Evolutionary conservation across 2,113 vertebrate species (phyloP), one percentile per base, ranked within the genome.

Genomic region (Procavia capensis): DNA sequence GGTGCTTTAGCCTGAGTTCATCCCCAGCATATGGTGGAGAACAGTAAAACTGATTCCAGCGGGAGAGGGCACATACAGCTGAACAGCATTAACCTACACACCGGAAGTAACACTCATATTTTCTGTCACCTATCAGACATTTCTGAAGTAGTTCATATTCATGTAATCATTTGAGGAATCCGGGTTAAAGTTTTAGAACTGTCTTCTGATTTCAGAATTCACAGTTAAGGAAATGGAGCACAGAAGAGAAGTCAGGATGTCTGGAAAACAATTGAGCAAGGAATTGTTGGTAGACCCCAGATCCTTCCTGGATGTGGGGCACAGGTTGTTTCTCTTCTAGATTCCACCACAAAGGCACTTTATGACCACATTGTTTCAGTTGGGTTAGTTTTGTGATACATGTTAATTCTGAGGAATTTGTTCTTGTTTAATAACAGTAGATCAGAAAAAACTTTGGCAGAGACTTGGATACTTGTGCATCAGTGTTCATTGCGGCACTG

Each of bases 351-450:
- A 85, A 91, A n/a, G 24, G 41, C 9, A 1, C 22, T 61, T 87
- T 85, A 54, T 68, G 68, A 36, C 11, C 36, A 86, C 27, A 27
- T n/a, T 31, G 17, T 27, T 27, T 92, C 20, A 43, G 20, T 72
- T 72, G 39, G 24, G 19, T 29, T 75, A 82, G 81, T 41, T 92
- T 34, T 83, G 41, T 81, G 93, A 22, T 43, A 16, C 61, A 34
- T 79, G 29, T 66, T 85, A 66, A 86, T 80, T 95, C 63, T 14
- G 22, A 36, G 85, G 61, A 74, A 19, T 27, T 10, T 66, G 34
- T 90, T 91, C 78, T 57, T 86, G 9, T 75, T 91, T 92, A 90
- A 45, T 80, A 96, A 70, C 29, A 84, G 57, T 31, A 63, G 79
- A 68, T 70, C 16, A 45, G 70, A 61, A 72, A 85, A 88, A 61